Evolutionary conservation across 2,797 vertebrate species (phyloP), one percentile per base, ranked within the genome.

Genomic region (Aulostomus chinensis): DNA sequence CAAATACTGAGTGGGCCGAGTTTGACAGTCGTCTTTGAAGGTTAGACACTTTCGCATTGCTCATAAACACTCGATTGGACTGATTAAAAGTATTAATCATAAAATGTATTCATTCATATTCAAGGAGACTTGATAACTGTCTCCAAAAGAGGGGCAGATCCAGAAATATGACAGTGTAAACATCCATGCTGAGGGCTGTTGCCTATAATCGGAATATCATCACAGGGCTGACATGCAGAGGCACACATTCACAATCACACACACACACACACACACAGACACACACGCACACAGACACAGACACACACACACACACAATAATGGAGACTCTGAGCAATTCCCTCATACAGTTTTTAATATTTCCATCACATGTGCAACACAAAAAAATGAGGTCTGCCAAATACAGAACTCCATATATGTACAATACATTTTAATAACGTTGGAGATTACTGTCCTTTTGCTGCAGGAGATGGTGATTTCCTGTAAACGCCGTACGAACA

Each of bases 331-430:
- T 5, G 41, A 54, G 60, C 60, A 57, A 54, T 76, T 77, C 88
- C 74, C 64, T 91, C 86, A 87, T 90, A 91, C 88, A 89, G 79
- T 87, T 91, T 89, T 92, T 92, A 91, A 91, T 92, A 90, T 91
- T 92, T 90, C 80, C 88, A 91, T 92, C 89, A 92, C 91, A 91
- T 91, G 89, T 91, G 90, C 90, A 90, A 91, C 90, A 92, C 91
- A 92, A 90, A 92, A 88, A 90, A 89, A 88, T 16, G 85, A 88
- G 87, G 79, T 90, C 89, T 90, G 88, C 78, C 84, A 92, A 92
- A 90, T 90, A 88, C 88, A 88, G 90, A 93, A 73, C 91, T 89
- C 87, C 80, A 89, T 91, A 91, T 90, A 89, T 91, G 83, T 91
- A 90, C 84, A 90, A 87, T 88, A 90, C 87, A 84, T 87, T 88